A percentile compares a stretch with the other conserved stretches of the same genome.
Conservation (phyloP, 2,797 vertebrate species). For the Melanotaenia trifasciata region DNA sequence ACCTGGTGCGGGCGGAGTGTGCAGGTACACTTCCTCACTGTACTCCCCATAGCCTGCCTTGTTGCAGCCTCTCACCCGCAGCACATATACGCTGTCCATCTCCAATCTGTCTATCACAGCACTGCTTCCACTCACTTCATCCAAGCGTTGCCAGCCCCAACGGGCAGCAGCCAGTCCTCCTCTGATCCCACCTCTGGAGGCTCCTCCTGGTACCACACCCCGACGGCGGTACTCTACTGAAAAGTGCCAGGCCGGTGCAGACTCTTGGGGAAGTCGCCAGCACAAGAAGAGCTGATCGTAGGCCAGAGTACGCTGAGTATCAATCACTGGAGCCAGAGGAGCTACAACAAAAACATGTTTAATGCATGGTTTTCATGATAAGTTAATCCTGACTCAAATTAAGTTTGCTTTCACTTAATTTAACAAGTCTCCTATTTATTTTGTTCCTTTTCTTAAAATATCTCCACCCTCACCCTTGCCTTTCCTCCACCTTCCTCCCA, state of each 20-base stretch:
- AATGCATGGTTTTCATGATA: background rate
- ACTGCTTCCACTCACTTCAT: slow-evolving; percentile 90
- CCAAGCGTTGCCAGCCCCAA: slow-evolving; percentile 92
- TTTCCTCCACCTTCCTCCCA: background rate
- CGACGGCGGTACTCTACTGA: slow-evolving; percentile 93
- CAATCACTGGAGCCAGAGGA: slow-evolving; percentile 93
- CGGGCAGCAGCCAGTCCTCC: slow-evolving; percentile 86
- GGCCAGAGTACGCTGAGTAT: slow-evolving; percentile 94
- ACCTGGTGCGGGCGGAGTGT: slow-evolving; percentile 94
- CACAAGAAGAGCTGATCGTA: slow-evolving; percentile 97
- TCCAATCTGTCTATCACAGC: slow-evolving; percentile 92
- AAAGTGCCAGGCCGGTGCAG: slow-evolving; percentile 91
- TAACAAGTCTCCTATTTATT: background rate
- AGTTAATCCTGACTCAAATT: background rate
- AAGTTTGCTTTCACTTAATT: background rate
- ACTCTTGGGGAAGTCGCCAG: slow-evolving; percentile 93
- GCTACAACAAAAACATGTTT: slow-evolving; percentile 72
- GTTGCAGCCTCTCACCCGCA: slow-evolving; percentile 94
- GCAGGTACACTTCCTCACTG: slow-evolving; percentile 95
- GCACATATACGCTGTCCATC: slow-evolving; percentile 93
- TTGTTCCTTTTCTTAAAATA: slow-evolving; percentile 2
- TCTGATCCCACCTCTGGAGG: slow-evolving; percentile 85
- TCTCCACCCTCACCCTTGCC: slow-evolving; percentile 62
- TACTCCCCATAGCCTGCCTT: slow-evolving; percentile 95
- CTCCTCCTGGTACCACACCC: slow-evolving; percentile 83